Percentiles rank a stretch among this genome's conserved stretches.
Evolutionary conservation across 2,113 vertebrate genomes (phyloP).

Genomic region (Mirounga angustirostris): DNA sequence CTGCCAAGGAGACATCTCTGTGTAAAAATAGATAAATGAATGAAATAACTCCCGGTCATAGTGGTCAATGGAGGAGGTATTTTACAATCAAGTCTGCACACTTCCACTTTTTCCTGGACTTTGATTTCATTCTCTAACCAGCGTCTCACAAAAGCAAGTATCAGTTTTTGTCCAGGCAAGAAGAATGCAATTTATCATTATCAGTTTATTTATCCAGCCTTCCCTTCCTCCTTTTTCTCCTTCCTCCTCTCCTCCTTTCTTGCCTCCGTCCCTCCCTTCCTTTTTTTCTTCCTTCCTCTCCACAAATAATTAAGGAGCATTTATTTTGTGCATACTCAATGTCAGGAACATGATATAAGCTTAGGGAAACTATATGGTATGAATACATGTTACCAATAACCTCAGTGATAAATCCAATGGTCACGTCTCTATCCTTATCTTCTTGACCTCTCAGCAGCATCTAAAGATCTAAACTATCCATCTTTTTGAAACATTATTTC

Average conservation of each 20-base stretch:
- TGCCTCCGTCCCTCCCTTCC: background rate
- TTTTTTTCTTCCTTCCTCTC: background rate
- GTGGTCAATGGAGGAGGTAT: background rate
- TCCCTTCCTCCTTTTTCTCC: background rate
- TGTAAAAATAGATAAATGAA: constrained; percentile 21
- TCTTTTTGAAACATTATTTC: background rate
- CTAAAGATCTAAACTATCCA: background rate
- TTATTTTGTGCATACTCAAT: background rate
- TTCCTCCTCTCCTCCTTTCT: background rate
- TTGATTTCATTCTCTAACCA: background rate
- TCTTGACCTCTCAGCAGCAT: background rate
- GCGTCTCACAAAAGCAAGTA: background rate
- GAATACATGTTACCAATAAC: background rate
- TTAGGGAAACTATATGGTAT: background rate
- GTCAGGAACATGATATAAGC: background rate
- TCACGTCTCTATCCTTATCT: background rate
- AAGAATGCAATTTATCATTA: background rate
- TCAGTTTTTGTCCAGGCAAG: background rate
- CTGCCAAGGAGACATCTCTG: constrained; percentile 14
- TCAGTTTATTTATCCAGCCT: background rate
- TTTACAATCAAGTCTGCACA: background rate
- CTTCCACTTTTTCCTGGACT: background rate
- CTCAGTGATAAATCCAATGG: background rate
- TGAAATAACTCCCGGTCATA: background rate
- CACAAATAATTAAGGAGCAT: background rate